phyloP scores from a whole-genome alignment of 1,140 invertebrate genomes.

The Goniozus legneri region DNA sequence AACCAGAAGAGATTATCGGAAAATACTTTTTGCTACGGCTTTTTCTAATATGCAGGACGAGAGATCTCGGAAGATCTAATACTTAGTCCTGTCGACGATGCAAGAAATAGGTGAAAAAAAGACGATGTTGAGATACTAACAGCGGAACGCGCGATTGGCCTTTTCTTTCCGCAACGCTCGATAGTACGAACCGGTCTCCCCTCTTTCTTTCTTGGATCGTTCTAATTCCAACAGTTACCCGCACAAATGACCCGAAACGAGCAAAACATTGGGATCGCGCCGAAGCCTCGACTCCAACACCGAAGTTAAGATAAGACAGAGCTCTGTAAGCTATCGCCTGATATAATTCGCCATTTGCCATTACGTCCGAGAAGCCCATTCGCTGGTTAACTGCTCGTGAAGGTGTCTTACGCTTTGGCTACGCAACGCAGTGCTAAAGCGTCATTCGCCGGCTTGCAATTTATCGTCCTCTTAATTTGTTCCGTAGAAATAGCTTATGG shows the following conservation, averaged over 20 bases:
- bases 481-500: not conserved
- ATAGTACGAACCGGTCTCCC: constrained; percentile 5
- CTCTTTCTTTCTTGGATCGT: no score
- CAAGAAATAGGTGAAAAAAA: no score
- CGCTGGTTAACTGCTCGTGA: constrained; percentile 32
- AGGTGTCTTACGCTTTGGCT: constrained; percentile 12
- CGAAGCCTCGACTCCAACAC: constrained; percentile 7
- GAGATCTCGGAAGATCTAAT: no score
- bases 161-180: constrained; percentile 18
- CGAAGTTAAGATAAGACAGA: constrained; percentile 18
- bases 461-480: constrained; percentile 19
- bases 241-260: constrained; percentile 26
- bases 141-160: constrained; percentile 20
- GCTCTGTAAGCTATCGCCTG: constrained; percentile 22
- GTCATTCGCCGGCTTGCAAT: no score
- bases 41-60: no score
- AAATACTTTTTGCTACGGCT: no score
- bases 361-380: constrained; percentile 16
- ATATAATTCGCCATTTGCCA: constrained; percentile 22
- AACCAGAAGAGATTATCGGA: no score
- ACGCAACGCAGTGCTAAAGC: not conserved
- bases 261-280: constrained; percentile 25
- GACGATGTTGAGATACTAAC: no score
- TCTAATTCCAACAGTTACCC: constrained; percentile 15
- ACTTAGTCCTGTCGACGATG: no score